Evolutionary conservation across 2,888 invertebrate species (phyloP).

Genomic region (Stenodema calcarata): DNA sequence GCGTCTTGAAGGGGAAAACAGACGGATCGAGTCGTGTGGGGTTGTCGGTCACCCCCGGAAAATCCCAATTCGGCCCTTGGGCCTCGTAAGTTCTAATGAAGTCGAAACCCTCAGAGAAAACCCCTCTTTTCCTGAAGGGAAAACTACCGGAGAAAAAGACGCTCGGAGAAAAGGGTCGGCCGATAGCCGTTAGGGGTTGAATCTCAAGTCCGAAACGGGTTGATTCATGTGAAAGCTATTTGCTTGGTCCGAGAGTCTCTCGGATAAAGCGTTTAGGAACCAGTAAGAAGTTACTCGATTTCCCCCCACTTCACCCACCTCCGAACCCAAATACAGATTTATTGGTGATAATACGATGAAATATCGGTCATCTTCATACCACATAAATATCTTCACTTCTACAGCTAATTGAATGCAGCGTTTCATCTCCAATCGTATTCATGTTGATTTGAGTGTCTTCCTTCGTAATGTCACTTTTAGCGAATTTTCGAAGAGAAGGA

Average conservation of each 20-base stretch:
- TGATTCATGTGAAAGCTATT: background rate
- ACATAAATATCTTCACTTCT: too few species aligned
- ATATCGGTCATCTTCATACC: too few species aligned
- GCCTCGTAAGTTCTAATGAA: slow-evolving; percentile 31
- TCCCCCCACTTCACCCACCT: too few species aligned
- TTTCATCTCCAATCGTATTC: too few species aligned
- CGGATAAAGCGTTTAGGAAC: background rate
- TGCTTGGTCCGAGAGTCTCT: background rate
- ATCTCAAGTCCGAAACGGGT: background rate
- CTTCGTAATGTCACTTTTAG: too few species aligned
- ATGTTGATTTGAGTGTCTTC: too few species aligned
- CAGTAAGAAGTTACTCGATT: background rate
- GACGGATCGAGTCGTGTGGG: background rate
- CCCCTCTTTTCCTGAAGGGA: background rate
- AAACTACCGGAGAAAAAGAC: background rate
- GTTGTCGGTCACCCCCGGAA: background rate
- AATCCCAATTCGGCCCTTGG: background rate
- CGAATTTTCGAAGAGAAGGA: too few species aligned
- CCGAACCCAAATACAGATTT: too few species aligned
- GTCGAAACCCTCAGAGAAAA: background rate
- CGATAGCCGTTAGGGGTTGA: background rate
- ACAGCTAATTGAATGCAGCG: too few species aligned
- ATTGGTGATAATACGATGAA: too few species aligned
- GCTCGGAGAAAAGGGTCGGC: background rate
- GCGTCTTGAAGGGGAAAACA: background rate